phyloP scores from a whole-genome alignment of 1,140 invertebrate genomes.

The Cherax quadricarinatus region DNA sequence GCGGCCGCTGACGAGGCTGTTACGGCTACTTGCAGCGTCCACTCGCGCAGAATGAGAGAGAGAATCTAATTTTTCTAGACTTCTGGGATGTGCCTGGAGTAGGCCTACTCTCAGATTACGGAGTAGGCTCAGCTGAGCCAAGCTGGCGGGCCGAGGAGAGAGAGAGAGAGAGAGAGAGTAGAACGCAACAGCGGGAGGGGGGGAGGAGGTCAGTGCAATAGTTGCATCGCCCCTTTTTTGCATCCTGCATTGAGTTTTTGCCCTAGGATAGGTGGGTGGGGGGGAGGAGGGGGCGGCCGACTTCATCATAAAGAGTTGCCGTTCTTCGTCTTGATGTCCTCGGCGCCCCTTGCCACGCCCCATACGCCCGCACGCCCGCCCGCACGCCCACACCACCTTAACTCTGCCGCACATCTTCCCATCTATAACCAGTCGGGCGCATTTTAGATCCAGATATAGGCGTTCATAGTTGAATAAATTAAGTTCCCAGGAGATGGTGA shows the following conservation, averaged over 20 bases:
- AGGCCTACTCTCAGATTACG: no score
- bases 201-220: conserved; percentile 49
- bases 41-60: neutral
- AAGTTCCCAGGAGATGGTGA: conserved; percentile 28
- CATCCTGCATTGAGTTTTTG: conserved; percentile 65
- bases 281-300: neutral
- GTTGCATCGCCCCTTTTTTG: conserved; percentile 56
- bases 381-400: neutral
- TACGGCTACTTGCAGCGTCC: no score
- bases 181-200: neutral
- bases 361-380: neutral
- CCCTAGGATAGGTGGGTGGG: conserved; percentile 21
- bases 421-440: conserved; percentile 10
- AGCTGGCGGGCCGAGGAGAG: neutral
- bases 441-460: conserved; percentile 38
- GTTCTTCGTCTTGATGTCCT: conserved; percentile 3
- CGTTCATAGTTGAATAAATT: conserved; percentile 42
- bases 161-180: neutral
- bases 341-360: neutral
- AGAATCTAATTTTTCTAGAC: no score
- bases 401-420: neutral
- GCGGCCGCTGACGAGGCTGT: no score
- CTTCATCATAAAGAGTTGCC: conserved; percentile 49
- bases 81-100: no score
- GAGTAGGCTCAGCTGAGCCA: no score